Evolutionary conservation across 2,113 vertebrate species (phyloP).

Genomic region (Vimba vimba): DNA sequence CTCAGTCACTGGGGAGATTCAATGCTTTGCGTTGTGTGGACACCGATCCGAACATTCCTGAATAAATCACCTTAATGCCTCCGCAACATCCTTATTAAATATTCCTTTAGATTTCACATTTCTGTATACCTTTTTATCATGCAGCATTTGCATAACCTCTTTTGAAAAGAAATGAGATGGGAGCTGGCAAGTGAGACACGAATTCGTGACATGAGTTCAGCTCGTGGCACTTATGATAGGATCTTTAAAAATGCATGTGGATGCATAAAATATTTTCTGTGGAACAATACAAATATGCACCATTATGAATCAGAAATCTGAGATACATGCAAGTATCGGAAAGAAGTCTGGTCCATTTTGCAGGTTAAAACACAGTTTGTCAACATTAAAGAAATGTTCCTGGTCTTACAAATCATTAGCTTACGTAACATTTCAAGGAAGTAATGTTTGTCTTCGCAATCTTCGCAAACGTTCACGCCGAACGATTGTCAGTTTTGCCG

Average conservation of each 20-base stretch:
- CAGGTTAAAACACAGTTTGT: neutral
- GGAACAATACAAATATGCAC: constrained; percentile 12
- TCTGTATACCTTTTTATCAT: neutral
- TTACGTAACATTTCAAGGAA: neutral
- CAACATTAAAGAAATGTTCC: neutral
- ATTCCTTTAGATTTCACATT: constrained; percentile 20
- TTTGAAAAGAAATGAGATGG: neutral
- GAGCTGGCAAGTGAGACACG: neutral
- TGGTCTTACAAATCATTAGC: neutral
- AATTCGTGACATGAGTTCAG: neutral
- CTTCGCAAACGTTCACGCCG: too few species aligned
- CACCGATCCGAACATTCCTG: neutral
- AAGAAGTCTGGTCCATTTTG: neutral
- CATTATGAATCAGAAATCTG: neutral
- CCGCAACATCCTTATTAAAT: constrained; percentile 9
- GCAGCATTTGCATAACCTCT: constrained; percentile 12
- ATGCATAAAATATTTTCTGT: neutral
- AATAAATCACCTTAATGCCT: constrained; percentile 14
- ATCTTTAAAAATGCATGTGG: constrained; percentile 24
- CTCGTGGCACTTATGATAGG: neutral
- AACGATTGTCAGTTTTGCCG: too few species aligned
- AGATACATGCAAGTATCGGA: too few species aligned
- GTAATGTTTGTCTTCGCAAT: neutral
- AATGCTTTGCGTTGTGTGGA: neutral
- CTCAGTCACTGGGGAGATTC: neutral